phyloP scores from a whole-genome alignment of 1,140 invertebrate species.

The Drosophila tani region DNA sequence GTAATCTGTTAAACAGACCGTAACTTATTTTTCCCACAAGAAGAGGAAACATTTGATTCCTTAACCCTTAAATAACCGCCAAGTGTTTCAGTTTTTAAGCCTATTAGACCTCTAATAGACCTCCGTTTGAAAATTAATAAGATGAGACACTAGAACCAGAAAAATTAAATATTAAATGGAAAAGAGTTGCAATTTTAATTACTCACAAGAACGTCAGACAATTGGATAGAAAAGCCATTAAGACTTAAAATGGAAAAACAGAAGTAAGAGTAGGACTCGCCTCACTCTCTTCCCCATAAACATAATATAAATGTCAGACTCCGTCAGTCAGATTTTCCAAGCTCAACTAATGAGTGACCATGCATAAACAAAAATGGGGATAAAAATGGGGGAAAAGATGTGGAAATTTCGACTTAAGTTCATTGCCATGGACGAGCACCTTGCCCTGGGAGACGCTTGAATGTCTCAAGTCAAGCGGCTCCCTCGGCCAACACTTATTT shows the following conservation, averaged over 20 bases:
- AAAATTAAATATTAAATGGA: slow-evolving; percentile 9
- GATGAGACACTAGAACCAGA: background rate
- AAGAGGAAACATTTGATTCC: background rate
- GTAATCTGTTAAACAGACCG: slow-evolving; percentile 7
- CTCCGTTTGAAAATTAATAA: slow-evolving; percentile 13
- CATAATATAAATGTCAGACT: slow-evolving; percentile 26
- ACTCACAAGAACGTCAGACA: slow-evolving; percentile 39
- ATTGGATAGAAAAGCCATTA: slow-evolving; percentile 73
- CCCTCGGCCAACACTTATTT: slow-evolving; percentile 78
- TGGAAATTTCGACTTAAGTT: slow-evolving; percentile 57
- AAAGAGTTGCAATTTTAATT: slow-evolving; percentile 73
- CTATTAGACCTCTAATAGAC: slow-evolving; percentile 49
- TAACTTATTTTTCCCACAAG: background rate
- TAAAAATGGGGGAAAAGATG: slow-evolving; percentile 21
- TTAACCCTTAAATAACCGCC: slow-evolving; percentile 37
- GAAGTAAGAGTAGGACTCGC: slow-evolving; percentile 4
- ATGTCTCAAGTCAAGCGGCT: slow-evolving; percentile 78
- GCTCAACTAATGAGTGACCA: slow-evolving; percentile 80
- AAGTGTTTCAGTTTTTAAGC: slow-evolving; percentile 71
- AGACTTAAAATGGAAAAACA: slow-evolving; percentile 37
- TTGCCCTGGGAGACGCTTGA: slow-evolving; percentile 54
- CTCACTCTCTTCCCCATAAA: slow-evolving; percentile 7
- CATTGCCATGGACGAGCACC: slow-evolving; percentile 77
- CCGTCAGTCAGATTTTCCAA: slow-evolving; percentile 59
- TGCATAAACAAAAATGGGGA: slow-evolving; percentile 52